Percentiles rank a stretch among this genome's conserved stretches.
These are phyloP conservation scores for Chrosomus eos DNA, from an alignment of 2,797 vertebrate species.

Conservation along the genomic window DNA sequence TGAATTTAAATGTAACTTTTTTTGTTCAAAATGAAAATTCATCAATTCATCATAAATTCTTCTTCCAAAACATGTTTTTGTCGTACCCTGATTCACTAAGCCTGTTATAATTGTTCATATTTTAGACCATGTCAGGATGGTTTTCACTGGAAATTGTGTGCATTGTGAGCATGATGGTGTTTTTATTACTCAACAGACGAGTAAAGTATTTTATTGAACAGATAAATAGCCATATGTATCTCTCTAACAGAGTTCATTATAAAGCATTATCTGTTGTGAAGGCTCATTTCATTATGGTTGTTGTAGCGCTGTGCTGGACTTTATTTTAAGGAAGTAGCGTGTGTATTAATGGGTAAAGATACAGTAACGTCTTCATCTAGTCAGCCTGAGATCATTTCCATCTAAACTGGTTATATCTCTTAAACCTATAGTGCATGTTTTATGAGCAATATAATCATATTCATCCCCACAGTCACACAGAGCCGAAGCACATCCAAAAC, in stretches of 20 bases:
- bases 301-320: background rate
- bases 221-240: no score
- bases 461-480: background rate
- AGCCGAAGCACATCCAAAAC: background rate
- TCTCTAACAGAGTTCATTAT: background rate
- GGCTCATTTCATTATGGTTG: background rate
- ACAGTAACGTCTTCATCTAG: background rate
- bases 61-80: background rate
- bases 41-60: no score
- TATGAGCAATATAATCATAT: background rate
- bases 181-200: no score
- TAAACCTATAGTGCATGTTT: background rate
- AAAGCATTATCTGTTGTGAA: background rate
- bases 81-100: background rate
- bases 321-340: background rate
- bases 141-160: background rate
- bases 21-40: no score
- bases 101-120: background rate
- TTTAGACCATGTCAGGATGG: background rate
- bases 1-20: background rate
- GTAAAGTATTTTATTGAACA: no score
- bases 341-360: background rate
- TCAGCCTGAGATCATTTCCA: background rate
- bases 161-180: background rate
- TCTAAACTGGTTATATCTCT: background rate